Evolutionary conservation across 2,888 invertebrate genomes (phyloP), one percentile per base, ranked within the genome.

Genomic region (Agonopterix alstromeriana): DNA sequence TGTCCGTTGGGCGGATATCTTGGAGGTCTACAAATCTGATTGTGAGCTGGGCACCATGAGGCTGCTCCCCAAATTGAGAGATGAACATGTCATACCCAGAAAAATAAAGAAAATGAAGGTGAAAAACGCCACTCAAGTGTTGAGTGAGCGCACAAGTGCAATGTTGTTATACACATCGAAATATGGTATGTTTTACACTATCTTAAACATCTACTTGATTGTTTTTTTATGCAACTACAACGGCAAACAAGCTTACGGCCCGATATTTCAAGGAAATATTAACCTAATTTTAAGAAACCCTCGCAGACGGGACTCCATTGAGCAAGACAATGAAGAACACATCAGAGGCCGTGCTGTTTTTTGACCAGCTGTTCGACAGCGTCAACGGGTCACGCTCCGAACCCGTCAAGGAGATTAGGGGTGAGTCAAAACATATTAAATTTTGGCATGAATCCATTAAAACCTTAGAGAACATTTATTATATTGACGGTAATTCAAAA

Each of bases 401-500:
- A 45, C 45, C 54, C 0, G 49, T 54, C 0, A 54, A 52, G 48
- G 8, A 11, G 7, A 45, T 54, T 0, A 54, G 50, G 48, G 8
- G 11, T 5, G 41, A 48, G 10, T 54, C 52, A 3, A 10, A 43
- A 43, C 54, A 52, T 46, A 7, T 43, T 9, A 2, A 40, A 10
- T 60, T 57, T 53, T 58, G 56, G 52, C 11, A 7, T 36, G 51
- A 53, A 38, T 51, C 53, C 9, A 53, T 43, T 8, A 44, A 46
- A 46, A 52, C 40, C 42, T 47, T 54, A 46, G 53, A 56, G 43
- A 35, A 48, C 4, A 47, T 56, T 0, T 46, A 48, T 45, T 56
- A 50, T 49, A 36, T 51, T 5, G 49, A 36, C 38, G 4, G 38
- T 38, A n/a, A n/a, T 38, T n/a, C 10, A 10, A 38, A 38, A 38